Evolutionary conservation across 2,888 invertebrate genomes (phyloP), one percentile per base, ranked within the genome.

Genomic region (Eurois occulta): DNA sequence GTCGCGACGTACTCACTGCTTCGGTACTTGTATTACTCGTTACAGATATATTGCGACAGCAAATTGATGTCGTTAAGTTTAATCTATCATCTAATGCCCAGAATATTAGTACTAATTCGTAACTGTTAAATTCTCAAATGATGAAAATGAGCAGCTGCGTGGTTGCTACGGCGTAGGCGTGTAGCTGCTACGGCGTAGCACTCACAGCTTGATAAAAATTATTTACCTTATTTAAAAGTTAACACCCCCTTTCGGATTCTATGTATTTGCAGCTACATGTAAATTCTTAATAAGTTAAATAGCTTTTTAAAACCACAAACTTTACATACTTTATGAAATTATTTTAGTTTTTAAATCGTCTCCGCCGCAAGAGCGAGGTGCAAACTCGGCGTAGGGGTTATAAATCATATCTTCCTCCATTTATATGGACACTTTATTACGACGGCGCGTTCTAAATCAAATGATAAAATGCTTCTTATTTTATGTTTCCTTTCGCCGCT

Each of bases 401-500:
- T 96, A 96, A 96, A 96, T 96, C 96, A 96, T 94, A 95, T 95
- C 95, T 93, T 92, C 92, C 94, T 94, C 95, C 95, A 95, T 96
- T 96, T 96, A 96, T 95, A 95, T 95, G 94, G 96, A 96, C 95
- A 96, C 95, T 96, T 96, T 96, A 96, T 95, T 96, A 95, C 95
- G 94, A 94, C 92, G 94, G 92, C 94, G 94, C 93, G 94, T 95
- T 95, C 95, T 96, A 96, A 96, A 96, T 96, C 96, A 96, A 96
- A 96, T 96, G 95, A 96, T 96, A 96, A 96, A 96, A 96, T 94
- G 95, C 94, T 94, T 94, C 94, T 95, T 95, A 95, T 96, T 96
- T 96, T 95, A 95, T 94, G 93, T 95, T 95, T 94, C 94, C 95
- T 94, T 92, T 94, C 93, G 91, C 91, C 92, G 91, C 91, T 93